These are phyloP conservation scores for Piprites chloris DNA, from an alignment of 2,113 vertebrate species.

Conservation along the genomic window DNA sequence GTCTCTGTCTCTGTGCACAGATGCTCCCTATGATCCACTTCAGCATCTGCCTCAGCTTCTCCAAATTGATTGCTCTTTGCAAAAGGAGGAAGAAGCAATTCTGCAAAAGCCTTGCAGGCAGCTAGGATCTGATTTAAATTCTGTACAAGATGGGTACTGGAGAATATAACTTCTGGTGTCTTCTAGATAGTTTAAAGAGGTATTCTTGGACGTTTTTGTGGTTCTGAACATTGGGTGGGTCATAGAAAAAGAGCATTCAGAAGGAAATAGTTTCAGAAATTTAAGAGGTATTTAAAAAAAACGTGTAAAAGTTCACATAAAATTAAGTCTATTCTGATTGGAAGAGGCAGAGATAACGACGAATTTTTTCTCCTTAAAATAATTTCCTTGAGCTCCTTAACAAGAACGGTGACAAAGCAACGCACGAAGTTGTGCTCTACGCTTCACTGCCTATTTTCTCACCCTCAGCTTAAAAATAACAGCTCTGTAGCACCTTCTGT, in stretches of 20 bases:
- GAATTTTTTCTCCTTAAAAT: neutral
- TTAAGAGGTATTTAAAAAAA: neutral
- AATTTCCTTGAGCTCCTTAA: neutral
- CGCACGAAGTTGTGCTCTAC: neutral
- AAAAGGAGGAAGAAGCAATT: neutral
- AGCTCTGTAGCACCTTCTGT: constrained; percentile 58
- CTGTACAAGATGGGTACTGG: neutral
- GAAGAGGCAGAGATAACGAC: neutral
- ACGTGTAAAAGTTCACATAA: neutral
- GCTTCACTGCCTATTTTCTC: constrained; percentile 28
- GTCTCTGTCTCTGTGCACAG: neutral
- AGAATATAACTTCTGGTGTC: neutral
- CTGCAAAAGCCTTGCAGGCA: neutral
- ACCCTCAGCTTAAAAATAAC: constrained; percentile 60
- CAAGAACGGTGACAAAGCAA: constrained; percentile 23
- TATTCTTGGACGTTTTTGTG: neutral
- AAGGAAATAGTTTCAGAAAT: neutral
- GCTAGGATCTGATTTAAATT: neutral
- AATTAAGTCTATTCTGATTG: neutral
- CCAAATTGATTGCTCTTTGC: neutral
- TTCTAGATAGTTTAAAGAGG: neutral
- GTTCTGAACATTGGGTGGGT: neutral
- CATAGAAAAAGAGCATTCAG: neutral
- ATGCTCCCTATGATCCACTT: constrained; percentile 11
- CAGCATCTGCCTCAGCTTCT: neutral